These are phyloP conservation scores for Todiramphus saurophagus DNA, from an alignment of 2,113 vertebrate genomes.

Conservation along the genomic window DNA sequence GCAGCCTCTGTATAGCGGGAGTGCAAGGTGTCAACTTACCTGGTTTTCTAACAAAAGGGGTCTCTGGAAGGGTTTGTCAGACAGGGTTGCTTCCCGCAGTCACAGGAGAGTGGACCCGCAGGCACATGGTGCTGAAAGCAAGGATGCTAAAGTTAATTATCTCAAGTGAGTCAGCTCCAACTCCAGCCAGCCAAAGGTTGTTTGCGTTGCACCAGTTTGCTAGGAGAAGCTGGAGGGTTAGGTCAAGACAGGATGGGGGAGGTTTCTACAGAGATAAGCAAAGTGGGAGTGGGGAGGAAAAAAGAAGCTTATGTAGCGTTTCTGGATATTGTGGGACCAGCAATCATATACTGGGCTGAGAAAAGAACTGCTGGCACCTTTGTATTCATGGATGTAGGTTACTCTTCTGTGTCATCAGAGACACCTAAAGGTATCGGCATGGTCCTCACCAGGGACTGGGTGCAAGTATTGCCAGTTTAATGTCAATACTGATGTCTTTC, in stretches of 20 bases:
- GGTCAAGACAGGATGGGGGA: not conserved
- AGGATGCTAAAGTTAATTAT: not conserved
- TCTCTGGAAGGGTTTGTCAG: not conserved
- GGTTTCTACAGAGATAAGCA: not conserved
- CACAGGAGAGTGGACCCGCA: not conserved
- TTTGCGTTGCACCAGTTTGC: rapidly evolving
- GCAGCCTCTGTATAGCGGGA: not conserved
- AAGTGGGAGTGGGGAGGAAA: not conserved
- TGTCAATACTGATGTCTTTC: not conserved
- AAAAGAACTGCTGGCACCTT: not conserved
- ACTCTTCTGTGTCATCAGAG: not conserved
- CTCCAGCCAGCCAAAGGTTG: not conserved
- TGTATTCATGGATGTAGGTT: rapidly evolving
- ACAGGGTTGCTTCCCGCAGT: not conserved
- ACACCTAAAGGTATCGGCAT: not conserved
- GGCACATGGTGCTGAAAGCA: not conserved
- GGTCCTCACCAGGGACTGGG: not conserved
- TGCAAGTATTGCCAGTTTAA: not conserved
- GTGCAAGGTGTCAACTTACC: not conserved
- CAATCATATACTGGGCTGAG: not conserved
- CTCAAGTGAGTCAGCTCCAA: not conserved
- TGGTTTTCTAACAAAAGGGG: not conserved
- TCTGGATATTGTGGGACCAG: not conserved
- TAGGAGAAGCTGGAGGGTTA: not conserved
- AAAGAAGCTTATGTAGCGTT: not conserved